phyloP scores from a whole-genome alignment of 53 echinoderm and acorn worm species.

The Zoroaster sp. region DNA sequence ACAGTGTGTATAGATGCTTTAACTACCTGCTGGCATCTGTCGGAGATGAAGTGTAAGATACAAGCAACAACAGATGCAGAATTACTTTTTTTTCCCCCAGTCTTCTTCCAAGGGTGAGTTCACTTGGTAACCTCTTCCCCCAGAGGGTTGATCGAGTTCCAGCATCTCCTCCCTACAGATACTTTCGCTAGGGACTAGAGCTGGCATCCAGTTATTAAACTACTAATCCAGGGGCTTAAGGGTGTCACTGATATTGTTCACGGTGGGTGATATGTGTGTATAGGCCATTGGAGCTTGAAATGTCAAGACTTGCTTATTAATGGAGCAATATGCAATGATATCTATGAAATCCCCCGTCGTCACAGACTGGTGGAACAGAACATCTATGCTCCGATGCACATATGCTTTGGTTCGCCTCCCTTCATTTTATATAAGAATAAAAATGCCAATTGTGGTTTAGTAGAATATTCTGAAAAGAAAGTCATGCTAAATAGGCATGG shows the following conservation, averaged over 20 bases:
- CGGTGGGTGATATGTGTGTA: background rate
- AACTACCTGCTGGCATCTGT: too few species aligned
- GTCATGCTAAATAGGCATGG: too few species aligned
- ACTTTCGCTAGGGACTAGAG: background rate
- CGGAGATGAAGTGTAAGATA: too few species aligned
- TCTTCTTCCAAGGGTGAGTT: background rate
- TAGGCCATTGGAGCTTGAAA: background rate
- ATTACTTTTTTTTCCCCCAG: background rate
- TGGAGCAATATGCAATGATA: background rate
- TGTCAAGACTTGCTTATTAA: background rate
- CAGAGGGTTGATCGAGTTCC: background rate
- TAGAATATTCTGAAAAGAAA: too few species aligned
- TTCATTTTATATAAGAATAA: background rate
- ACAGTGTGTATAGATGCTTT: too few species aligned
- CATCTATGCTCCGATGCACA: background rate
- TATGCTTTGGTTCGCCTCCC: background rate
- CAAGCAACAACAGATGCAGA: background rate
- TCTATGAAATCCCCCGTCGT: background rate
- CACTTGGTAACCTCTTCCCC: background rate
- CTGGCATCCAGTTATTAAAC: background rate
- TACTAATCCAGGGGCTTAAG: background rate
- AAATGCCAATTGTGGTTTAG: background rate
- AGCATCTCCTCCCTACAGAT: background rate
- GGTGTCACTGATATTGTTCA: conserved; percentile 6
- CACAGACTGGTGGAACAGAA: background rate